phyloP scores from a whole-genome alignment of 2,888 invertebrate species.

The Eupithecia exiguata region DNA sequence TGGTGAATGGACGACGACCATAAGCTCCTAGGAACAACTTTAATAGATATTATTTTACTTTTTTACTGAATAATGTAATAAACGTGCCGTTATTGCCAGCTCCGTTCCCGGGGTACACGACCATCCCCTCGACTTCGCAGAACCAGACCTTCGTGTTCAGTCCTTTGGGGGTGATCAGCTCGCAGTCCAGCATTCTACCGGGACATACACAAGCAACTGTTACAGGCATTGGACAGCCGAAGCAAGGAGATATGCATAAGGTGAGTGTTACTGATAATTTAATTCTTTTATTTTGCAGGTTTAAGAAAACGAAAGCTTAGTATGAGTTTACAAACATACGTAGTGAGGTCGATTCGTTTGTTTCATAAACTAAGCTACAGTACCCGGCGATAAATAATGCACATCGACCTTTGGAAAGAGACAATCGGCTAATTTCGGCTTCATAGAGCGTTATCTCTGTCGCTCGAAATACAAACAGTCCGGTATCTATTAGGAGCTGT shows the following conservation, averaged over 20 bases:
- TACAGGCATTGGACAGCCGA: conserved; percentile 81
- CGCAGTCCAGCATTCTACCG: conserved; percentile 86
- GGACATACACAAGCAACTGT: conserved; percentile 83
- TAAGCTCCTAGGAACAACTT: not conserved
- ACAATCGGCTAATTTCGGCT: too few relatives aligned
- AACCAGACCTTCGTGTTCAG: conserved; percentile 91
- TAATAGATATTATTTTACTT: not conserved
- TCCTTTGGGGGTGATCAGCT: conserved; percentile 87
- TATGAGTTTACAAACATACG: too few relatives aligned
- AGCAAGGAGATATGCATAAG: conserved; percentile 87
- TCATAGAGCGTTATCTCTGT: too few relatives aligned
- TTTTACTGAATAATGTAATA: not conserved
- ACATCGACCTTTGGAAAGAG: too few relatives aligned
- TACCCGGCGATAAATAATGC: too few relatives aligned
- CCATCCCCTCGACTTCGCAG: conserved; percentile 90
- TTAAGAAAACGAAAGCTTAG: not conserved
- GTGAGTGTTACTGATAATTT: conserved; percentile 57
- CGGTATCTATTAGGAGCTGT: too few relatives aligned
- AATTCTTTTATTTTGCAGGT: not conserved
- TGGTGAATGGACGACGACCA: not conserved
- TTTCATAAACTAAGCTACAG: too few relatives aligned
- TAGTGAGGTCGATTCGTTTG: too few relatives aligned
- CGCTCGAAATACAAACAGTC: too few relatives aligned
- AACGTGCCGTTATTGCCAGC: conserved; percentile 57
- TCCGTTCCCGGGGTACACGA: conserved; percentile 90